Evolutionary conservation across 2,113 vertebrate species (phyloP).

Genomic region (Gulo gulo): DNA sequence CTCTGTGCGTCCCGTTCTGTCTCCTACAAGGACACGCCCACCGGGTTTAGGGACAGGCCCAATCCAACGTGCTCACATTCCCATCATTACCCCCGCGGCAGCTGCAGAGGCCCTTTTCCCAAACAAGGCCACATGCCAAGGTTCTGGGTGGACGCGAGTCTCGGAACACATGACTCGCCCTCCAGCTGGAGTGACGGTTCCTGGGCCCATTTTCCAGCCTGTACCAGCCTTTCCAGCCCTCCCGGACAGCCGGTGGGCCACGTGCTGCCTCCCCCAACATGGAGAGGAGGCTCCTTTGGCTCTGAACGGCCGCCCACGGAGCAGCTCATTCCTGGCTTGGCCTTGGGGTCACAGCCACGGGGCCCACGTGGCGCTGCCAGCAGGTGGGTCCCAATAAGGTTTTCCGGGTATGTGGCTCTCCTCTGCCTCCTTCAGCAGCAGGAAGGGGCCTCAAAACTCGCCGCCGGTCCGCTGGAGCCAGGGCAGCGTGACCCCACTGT

Average conservation of each 20-base stretch:
- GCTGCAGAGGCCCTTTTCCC: not conserved
- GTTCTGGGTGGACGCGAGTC: not conserved
- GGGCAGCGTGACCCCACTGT: not conserved
- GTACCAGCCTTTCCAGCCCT: not conserved
- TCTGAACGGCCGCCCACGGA: not conserved
- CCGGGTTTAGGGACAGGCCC: not conserved
- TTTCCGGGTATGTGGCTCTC: accelerated
- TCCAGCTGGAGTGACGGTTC: not conserved
- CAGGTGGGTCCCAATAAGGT: not conserved
- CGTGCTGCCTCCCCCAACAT: accelerated
- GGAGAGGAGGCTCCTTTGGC: accelerated
- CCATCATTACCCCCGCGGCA: not conserved
- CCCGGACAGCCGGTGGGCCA: accelerated
- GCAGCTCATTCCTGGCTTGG: not conserved
- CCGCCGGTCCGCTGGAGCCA: accelerated
- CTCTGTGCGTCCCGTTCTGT: not conserved
- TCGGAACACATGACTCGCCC: not conserved
- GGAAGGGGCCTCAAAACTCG: not conserved
- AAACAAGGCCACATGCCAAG: not conserved
- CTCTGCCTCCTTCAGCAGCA: not conserved
- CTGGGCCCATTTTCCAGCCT: not conserved
- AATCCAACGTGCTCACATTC: not conserved
- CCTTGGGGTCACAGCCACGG: not conserved
- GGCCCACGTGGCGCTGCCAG: accelerated
- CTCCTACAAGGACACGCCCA: not conserved